Percentiles rank a stretch among this genome's conserved stretches.
These are phyloP conservation scores for Pristis pectinata DNA, from an alignment of 2,797 vertebrate genomes.

Conservation along the genomic window DNA sequence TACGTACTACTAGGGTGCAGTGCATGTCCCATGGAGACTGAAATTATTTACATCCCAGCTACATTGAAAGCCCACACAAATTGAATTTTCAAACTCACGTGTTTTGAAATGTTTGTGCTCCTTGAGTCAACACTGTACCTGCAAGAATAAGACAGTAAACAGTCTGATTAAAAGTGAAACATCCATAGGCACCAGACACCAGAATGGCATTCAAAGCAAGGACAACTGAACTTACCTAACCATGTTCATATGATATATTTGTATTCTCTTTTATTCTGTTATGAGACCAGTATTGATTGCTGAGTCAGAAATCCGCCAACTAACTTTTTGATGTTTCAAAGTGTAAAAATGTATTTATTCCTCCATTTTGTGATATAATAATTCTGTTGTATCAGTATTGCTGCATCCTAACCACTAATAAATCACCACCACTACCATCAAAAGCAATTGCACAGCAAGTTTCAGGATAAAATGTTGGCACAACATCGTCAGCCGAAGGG, in stretches of 20 bases:
- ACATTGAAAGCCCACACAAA: neutral
- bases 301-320: neutral
- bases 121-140: conserved; percentile 95
- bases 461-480: no score
- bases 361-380: neutral
- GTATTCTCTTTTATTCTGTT: neutral
- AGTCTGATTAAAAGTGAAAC: neutral
- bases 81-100: conserved; percentile 63
- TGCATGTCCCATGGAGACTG: neutral
- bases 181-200: neutral
- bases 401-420: neutral
- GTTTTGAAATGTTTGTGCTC: conserved; percentile 87
- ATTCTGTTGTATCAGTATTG: neutral
- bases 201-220: neutral
- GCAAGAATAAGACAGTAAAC: conserved; percentile 43
- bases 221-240: neutral
- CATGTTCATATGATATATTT: neutral
- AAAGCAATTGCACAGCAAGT: neutral
- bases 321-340: neutral
- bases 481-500: no score
- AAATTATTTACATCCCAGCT: neutral
- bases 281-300: neutral
- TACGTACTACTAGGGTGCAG: no score
- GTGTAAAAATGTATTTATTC: neutral
- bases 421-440: no score